Evolutionary conservation across 1,140 invertebrate species (phyloP).

Genomic region (Macrobrachium nipponense): DNA sequence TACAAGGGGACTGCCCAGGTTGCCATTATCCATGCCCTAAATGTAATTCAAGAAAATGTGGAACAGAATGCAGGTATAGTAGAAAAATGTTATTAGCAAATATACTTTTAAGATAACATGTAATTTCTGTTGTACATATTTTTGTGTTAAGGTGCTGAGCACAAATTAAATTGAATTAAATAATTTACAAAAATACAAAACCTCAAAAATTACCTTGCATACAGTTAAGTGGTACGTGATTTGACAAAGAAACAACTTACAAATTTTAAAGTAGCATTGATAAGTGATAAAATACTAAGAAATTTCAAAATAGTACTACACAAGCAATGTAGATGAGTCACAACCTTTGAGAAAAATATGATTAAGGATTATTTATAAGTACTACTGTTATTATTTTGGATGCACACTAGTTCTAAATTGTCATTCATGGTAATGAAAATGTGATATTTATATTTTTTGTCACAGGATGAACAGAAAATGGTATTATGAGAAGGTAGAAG

Average conservation of each 20-base stretch:
- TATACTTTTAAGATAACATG: not conserved
- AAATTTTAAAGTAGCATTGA: too few species aligned
- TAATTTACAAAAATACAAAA: too few species aligned
- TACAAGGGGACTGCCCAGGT: conserved; percentile 77
- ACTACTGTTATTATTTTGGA: not conserved
- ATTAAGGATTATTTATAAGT: too few species aligned
- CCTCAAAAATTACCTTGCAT: too few species aligned
- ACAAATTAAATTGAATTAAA: too few species aligned
- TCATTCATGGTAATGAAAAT: not conserved
- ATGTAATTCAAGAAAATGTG: conserved; percentile 77
- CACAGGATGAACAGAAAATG: conserved; percentile 64
- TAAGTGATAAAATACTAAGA: too few species aligned
- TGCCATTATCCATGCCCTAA: conserved; percentile 85
- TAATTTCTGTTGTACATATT: not conserved
- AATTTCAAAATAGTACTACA: too few species aligned
- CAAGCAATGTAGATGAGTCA: too few species aligned
- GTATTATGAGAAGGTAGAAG: conserved; percentile 65
- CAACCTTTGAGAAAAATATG: too few species aligned
- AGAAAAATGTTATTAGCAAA: not conserved
- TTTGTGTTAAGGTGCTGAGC: too few species aligned
- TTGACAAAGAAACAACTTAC: too few species aligned
- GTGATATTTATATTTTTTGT: conserved; percentile 9
- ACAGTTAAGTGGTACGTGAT: too few species aligned
- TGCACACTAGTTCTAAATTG: not conserved
- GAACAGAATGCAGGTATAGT: conserved; percentile 74